Evolutionary conservation across 2,113 vertebrate species (phyloP), one percentile per base, ranked within the genome.

Genomic region (Ictalurus furcatus): DNA sequence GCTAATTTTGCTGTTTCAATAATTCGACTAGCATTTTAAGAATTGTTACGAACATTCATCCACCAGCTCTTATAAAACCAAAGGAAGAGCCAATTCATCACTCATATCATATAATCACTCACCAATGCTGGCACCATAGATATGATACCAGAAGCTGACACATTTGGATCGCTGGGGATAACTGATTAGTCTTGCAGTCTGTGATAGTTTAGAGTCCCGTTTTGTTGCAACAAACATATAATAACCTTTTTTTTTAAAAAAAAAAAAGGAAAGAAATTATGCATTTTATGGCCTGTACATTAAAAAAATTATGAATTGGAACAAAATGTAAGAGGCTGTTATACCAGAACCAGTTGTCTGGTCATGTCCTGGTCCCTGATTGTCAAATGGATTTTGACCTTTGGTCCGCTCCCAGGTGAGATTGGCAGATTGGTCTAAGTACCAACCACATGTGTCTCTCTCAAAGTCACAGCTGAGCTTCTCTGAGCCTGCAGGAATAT

Each of bases 61-160:
- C 44, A 52, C 56, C 8, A 74, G 28, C 52, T 11, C 28, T 84
- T 76, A 58, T 58, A 58, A 81, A 17, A 63, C 19, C n/a, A 48
- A 74, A 84, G 12, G 6, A 19, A 23, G 34, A 14, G 23, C 16
- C 16, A 0, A 81, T 58, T 17, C 16, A 37, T 61, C 19, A 37
- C 9, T 23, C 30, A 83, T 61, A 12, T 61, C n/a, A 59, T 56
- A 17, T 59, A 52, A 52, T 76, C 2, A 87, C 94, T 4, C 90
- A 96, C 96, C 95, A 30, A 95, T 93, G 67, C 92, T 94, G 91
- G 82, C 93, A 61, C 95, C 95, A 92, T 94, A 95, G 80, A 96
- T 96, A 90, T 93, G 93, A 90, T 96, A 96, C 92, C 86, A 92
- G 92, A 96, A 96, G 91, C 92, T 96, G 85, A 96, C 93, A 89